A percentile compares a stretch with the other conserved stretches of the same genome.
Conservation (phyloP, 2,888 invertebrate species). For the Acronicta alni region DNA sequence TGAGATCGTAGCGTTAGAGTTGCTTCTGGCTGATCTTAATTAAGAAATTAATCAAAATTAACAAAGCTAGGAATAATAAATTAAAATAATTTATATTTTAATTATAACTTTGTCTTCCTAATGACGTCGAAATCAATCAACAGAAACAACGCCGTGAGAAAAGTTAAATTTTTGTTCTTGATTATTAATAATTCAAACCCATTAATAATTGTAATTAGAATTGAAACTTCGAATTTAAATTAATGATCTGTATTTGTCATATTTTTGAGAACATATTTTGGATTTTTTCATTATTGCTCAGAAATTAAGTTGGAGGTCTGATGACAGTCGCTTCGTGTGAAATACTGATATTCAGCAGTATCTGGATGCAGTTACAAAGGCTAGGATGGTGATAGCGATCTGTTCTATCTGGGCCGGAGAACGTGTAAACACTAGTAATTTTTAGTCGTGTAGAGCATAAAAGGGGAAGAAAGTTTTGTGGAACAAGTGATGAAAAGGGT, state of each 20-base stretch:
- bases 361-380: no score
- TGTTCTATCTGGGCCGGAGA: no score
- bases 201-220: background rate
- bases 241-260: background rate
- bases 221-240: background rate
- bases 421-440: no score
- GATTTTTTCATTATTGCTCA: no score
- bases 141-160: constrained; percentile 7
- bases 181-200: constrained; percentile 32
- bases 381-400: no score
- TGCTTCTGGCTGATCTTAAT: constrained; percentile 53
- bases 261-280: no score
- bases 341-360: no score
- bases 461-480: no score
- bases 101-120: constrained; percentile 60
- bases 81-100: constrained; percentile 61
- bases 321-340: no score
- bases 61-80: constrained; percentile 54
- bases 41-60: constrained; percentile 63
- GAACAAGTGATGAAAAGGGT: no score
- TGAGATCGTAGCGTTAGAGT: constrained; percentile 3
- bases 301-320: no score
- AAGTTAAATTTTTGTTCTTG: constrained; percentile 27
- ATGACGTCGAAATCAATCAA: constrained; percentile 52
- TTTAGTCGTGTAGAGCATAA: no score